Base-by-base conservation (phyloP, 2,113 vertebrate genomes). In the Turnix velox region DNA sequence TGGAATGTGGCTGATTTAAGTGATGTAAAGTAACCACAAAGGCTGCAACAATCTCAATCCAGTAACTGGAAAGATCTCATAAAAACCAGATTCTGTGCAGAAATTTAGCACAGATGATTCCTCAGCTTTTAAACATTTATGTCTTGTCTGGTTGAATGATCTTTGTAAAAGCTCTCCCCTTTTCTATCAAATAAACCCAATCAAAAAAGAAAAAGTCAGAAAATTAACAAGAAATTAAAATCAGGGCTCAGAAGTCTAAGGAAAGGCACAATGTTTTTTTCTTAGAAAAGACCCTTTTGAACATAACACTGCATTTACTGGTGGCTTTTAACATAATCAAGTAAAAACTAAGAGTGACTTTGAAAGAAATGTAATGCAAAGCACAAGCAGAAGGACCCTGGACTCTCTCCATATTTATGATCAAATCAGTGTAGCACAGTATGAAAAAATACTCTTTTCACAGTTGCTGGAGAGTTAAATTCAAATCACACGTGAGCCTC, bases 171-270 rank as follows among this genome's bases (percentile, higher is more conserved):
- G 1, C 7, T 84, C 3, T 43, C 14, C 4, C 49, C 2, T 69
- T 19, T 77, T 73, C 35, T 20, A 39, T 42, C 1, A 61, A 51
- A 48, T 49, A 62, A 84, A 66, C 2, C 6, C 13, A 63, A 68
- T 2, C 2, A 62, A 49, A 46, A 14, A 3, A 22, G 35, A 39
- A 77, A 33, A 68, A n/a, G 19, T 5, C 3, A 15, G 8, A 62
- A 74, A 84, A 80, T 46, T 6, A 63, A n/a, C 7, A 33, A 61
- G 10, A 1, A 33, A 7, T 57, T 79, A 14, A 74, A 67, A 79
- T 23, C 7, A 2, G 22, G 3, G 0, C 2, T 57, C 15, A 59
- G 74, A 84, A 0, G 0, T 42, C 17, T 6, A 6, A 8, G 31
- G n/a, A 68, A 75, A 75, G 11, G 6, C 20, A 49, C 2, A 19